Percentiles rank a stretch among this genome's conserved stretches.
Conservation (phyloP, 92 coral and sea anemone species). For the Chrysogorgia sp. region DNA sequence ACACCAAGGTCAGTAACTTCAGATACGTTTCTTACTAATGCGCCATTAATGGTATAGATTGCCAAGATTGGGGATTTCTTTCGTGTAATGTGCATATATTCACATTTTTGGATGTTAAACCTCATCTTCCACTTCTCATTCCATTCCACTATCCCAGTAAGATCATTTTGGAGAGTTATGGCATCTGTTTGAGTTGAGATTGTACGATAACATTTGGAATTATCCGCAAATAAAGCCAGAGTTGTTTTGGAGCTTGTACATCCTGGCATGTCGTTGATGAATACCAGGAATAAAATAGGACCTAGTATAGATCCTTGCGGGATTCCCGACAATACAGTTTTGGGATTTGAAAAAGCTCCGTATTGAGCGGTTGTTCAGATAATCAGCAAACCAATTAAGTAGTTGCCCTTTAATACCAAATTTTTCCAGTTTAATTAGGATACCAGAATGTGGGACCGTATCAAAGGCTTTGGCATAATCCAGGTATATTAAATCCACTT, state of each 20-base stretch:
- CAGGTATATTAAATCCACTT: not conserved
- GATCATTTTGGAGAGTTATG: no score
- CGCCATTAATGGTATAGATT: no score
- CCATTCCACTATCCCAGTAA: no score
- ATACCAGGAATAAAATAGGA: not conserved
- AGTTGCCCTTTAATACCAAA: constrained; percentile 3
- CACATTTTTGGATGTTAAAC: no score
- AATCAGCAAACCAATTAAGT: not conserved
- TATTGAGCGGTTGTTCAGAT: not conserved
- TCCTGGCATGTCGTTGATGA: not conserved
- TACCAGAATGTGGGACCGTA: not conserved
- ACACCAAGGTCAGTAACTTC: no score
- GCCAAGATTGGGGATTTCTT: no score
- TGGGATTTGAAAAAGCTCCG: not conserved
- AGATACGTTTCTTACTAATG: no score
- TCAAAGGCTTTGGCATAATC: constrained; percentile 18
- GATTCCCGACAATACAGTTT: not conserved
- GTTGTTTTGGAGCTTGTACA: not conserved
- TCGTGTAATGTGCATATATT: no score
- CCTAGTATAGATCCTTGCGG: no score
- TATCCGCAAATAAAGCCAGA: not conserved
- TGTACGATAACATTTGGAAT: not conserved
- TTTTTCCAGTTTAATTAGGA: not conserved
- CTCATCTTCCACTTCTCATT: no score
- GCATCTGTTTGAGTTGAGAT: no score